phyloP scores from a whole-genome alignment of 1,140 invertebrate species.

The Sminthurinus signatus region DNA sequence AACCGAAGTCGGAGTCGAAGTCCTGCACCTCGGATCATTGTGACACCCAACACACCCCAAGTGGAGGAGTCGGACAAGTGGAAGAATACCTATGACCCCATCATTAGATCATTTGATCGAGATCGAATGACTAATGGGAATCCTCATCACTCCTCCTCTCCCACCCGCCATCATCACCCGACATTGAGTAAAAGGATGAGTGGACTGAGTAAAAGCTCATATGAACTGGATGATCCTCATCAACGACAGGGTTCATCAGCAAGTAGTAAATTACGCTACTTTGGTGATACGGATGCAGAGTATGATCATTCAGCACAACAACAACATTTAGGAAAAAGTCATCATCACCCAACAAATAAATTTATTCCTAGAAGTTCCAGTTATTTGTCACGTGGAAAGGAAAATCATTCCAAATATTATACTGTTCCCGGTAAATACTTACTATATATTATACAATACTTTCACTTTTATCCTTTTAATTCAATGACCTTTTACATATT shows the following conservation, averaged over 20 bases:
- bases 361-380: slow-evolving; percentile 5
- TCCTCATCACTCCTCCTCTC: not conserved
- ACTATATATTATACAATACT: too few species aligned
- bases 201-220: slow-evolving; percentile 22
- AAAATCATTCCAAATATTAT: slow-evolving; percentile 13
- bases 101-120: slow-evolving; percentile 5
- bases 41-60: slow-evolving; percentile 33
- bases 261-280: slow-evolving; percentile 62
- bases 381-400: slow-evolving; percentile 5
- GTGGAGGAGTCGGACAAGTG: slow-evolving; percentile 17
- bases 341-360: not conserved
- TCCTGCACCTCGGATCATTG: slow-evolving; percentile 25
- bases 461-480: too few species aligned
- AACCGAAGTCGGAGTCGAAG: slow-evolving; percentile 10
- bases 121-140: not conserved
- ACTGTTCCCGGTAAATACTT: slow-evolving; percentile 13
- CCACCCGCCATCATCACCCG: not conserved
- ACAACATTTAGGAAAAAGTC: not conserved
- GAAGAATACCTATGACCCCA: slow-evolving; percentile 12
- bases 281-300: slow-evolving; percentile 63
- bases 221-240: slow-evolving; percentile 19
- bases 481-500: too few species aligned
- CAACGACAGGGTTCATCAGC: not conserved
- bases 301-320: not conserved
- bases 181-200: slow-evolving; percentile 1